Evolutionary conservation across 2,113 vertebrate genomes (phyloP).

Genomic region (Calyptomena viridis): DNA sequence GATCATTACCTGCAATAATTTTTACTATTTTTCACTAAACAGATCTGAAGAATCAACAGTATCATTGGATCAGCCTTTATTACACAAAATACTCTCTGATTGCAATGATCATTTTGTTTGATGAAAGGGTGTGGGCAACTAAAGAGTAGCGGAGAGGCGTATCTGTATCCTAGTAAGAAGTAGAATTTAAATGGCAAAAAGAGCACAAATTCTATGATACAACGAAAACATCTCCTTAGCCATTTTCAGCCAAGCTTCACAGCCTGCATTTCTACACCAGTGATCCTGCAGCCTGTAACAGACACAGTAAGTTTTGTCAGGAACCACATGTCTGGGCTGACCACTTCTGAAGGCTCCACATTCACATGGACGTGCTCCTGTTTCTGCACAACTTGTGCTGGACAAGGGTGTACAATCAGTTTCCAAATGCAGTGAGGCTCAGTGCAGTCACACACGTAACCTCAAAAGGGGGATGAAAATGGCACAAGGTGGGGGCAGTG

Average conservation of each 20-base stretch:
- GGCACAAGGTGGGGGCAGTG: slow-evolving; percentile 70
- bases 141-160: background rate
- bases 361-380: background rate
- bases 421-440: background rate
- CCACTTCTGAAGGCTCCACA: slow-evolving; percentile 26
- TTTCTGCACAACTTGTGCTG: slow-evolving; percentile 54
- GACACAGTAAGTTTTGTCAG: background rate
- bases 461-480: slow-evolving; percentile 67
- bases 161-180: background rate
- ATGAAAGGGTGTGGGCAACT: background rate
- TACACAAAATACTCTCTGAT: background rate
- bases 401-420: slow-evolving; percentile 17
- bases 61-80: background rate
- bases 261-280: slow-evolving; percentile 28
- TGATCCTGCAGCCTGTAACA: slow-evolving; percentile 1
- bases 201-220: background rate
- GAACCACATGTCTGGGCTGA: background rate
- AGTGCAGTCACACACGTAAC: background rate
- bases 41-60: background rate
- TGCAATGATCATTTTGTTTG: rapidly evolving
- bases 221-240: background rate
- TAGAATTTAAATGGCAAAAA: background rate
- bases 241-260: background rate
- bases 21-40: slow-evolving; percentile 10
- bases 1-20: background rate